Base-by-base conservation (phyloP, 2,797 vertebrate genomes). In the Myotis pilosus region DNA sequence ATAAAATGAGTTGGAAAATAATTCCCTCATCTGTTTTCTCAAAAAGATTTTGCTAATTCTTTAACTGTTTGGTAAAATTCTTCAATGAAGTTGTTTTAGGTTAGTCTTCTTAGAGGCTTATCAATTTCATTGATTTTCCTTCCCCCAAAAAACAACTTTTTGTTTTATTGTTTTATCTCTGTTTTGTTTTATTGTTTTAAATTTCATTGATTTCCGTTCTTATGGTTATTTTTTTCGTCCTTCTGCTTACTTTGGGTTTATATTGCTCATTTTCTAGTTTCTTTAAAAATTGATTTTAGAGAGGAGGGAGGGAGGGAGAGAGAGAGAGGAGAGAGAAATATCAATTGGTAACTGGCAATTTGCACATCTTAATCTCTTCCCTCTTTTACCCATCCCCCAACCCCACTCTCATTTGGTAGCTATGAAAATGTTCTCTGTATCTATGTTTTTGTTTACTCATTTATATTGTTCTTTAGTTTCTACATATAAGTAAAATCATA, bases 1-100 rank as follows among this genome's bases (percentile, higher is more conserved):
- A 60, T 75, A 64, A 92, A 87, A 92, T 90, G 66, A 38, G 4
- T 87, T 92, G 28, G 72, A 89, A 81, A 60, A 5, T 82, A 36
- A 71, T 80, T 76, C 22, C 2, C 5, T 69, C 15, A n/a, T 64
- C 36, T 44, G 20, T 62, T n/a, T 95, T 82, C 47, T 94, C 62
- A 47, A 57, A 93, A 88, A 89, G 53, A 51, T 41, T 68, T 7
- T 86, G 80, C 76, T 71, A 53, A 41, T 87, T 87, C 57, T 87
- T 87, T 49, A 82, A 57, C n/a, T 86, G 28, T 51, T 49, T 94
- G 10, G 11, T 68, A 78, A 79, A 75, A 49, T 57, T 93, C 30
- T 74, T 80, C 17, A 33, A 17, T 68, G 25, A 82, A 76, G 55
- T 19, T 53, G 13, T 87, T 91, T 89, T 53, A 53, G 47, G 33